Evolutionary conservation across 2,888 invertebrate genomes (phyloP), one percentile per base, ranked within the genome.

Genomic region (Drosophila melanosoma): DNA sequence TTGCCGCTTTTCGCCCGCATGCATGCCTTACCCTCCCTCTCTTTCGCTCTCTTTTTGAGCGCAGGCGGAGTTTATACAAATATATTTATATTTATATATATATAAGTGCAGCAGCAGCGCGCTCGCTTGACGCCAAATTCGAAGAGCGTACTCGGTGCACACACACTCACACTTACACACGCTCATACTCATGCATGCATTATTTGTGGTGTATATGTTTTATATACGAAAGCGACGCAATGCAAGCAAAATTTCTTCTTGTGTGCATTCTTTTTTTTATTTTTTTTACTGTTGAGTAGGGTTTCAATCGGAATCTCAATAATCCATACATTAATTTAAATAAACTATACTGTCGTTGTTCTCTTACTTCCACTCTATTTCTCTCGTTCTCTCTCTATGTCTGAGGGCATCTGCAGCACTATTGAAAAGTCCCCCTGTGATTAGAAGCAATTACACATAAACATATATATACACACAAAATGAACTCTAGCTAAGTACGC

Each of bases 401-500:
- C 45, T 8, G 45, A 23, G 23, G 23, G 35, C 23, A 53, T 35
- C 17, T 38, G 26, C 36, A 38, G 7, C 26, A 26, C 38, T 26
- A 4, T 56, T 26, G 7, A 36, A 45, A 35, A n/a, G 10, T 15
- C 17, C 12, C 17, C 38, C 17, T 36, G 17, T 38, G 23, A 54
- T 56, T 26, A 56, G 15, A 38, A 38, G 8, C 38, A 56, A 51
- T 40, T 54, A n/a, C 0, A 20, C 10, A 29, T 10, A 45, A 23
- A 40, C 40, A 23, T 45, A 45, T 1, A 45, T 54, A 17, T 12
- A 36, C 36, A 36, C 10, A 26, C 35, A 65, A 23, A 48, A 63
- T 64, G 48, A 57, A 61, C 26, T 36, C 42, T 17, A 56, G 26
- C 17, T 57, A 29, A 45, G 20, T 36, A 49, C 29, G 33, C 38